Evolutionary conservation across 2,888 invertebrate genomes (phyloP).

Genomic region (Leptopilina myrica): DNA sequence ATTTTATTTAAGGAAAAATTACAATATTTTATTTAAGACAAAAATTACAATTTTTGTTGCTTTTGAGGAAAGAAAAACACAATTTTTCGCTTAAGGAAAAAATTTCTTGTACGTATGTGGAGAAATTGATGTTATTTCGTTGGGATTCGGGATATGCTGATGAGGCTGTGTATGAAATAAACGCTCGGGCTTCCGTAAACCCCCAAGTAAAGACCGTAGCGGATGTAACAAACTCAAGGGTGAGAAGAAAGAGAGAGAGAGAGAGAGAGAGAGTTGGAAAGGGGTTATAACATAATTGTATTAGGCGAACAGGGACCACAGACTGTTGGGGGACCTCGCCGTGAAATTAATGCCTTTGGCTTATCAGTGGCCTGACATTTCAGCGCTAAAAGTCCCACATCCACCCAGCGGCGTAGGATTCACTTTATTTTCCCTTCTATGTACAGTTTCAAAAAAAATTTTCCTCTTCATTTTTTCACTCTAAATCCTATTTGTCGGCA

Average conservation of each 20-base stretch:
- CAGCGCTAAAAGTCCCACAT: constrained; percentile 69
- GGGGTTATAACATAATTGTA: constrained; percentile 70
- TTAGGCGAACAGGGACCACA: constrained; percentile 69
- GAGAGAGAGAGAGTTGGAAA: constrained; percentile 50
- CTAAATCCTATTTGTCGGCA: not conserved
- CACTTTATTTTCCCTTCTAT: constrained; percentile 11
- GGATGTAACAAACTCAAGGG: constrained; percentile 39
- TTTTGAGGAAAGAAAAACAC: too few species aligned
- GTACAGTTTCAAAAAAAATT: constrained; percentile 26
- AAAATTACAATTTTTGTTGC: too few species aligned
- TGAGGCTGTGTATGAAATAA: constrained; percentile 46
- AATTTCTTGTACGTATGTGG: not conserved
- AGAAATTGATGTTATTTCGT: not conserved
- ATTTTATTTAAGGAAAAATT: too few species aligned
- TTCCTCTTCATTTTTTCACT: too few species aligned
- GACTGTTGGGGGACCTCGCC: constrained; percentile 64
- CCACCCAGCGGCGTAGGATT: constrained; percentile 55
- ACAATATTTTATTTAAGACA: too few species aligned
- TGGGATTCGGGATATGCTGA: constrained; percentile 18
- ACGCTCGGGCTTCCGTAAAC: constrained; percentile 51
- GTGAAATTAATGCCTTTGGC: constrained; percentile 75
- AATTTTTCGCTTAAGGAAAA: too few species aligned
- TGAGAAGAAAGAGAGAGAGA: constrained; percentile 49
- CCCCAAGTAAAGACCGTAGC: constrained; percentile 28
- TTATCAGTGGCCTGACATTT: constrained; percentile 75